Conservation (phyloP, 1,140 invertebrate genomes). For the Solenopsis fugax region DNA sequence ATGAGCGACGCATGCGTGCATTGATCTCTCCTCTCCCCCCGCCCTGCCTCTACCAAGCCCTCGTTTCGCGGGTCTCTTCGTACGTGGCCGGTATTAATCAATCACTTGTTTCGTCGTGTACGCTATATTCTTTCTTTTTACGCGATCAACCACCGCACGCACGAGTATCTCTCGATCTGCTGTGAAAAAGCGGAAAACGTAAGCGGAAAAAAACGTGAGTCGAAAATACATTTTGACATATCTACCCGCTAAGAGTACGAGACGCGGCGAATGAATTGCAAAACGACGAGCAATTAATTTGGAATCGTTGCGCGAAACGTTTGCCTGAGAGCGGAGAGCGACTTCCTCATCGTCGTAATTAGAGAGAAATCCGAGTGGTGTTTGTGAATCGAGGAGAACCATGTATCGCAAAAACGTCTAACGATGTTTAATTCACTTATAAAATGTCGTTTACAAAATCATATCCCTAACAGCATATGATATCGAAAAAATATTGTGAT, state of each 20-base stretch:
- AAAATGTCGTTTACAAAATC: background rate
- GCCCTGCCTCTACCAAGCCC: no score
- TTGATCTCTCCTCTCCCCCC: background rate
- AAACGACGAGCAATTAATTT: constrained; percentile 25
- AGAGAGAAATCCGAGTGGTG: background rate
- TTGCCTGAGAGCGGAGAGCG: background rate
- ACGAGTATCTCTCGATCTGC: background rate
- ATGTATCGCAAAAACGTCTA: background rate
- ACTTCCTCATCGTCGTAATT: background rate
- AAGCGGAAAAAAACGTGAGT: constrained; percentile 4
- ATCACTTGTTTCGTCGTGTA: constrained; percentile 44
- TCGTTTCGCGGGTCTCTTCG: background rate
- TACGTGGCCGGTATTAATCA: constrained; percentile 50
- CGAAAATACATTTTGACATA: background rate
- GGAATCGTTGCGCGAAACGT: background rate
- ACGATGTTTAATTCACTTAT: no score
- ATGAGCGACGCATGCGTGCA: constrained; percentile 54
- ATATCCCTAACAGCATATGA: no score
- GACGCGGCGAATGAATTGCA: background rate
- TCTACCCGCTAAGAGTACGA: background rate
- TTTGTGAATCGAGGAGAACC: background rate
- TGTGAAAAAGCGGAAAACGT: background rate
- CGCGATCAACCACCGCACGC: background rate
- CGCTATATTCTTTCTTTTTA: constrained; percentile 14
- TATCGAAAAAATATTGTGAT: no score